phyloP scores from a whole-genome alignment of 2,797 vertebrate genomes.

The Remorina albescens region DNA sequence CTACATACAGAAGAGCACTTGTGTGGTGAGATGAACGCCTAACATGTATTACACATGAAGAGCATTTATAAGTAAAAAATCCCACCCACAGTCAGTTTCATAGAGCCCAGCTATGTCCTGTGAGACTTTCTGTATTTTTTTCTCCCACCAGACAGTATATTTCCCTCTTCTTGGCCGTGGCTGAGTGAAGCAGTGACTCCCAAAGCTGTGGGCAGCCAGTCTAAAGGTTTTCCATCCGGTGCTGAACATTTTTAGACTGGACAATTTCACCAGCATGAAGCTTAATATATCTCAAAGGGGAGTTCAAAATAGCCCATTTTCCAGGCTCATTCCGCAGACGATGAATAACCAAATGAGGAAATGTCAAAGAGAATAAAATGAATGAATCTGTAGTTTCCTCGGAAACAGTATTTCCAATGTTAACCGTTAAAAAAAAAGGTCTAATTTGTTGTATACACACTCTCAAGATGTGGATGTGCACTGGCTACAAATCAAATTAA shows the following conservation, averaged over 20 bases:
- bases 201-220: slow-evolving; percentile 67
- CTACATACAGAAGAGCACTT: slow-evolving; percentile 49
- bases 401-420: slow-evolving; percentile 12
- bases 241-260: slow-evolving; percentile 71
- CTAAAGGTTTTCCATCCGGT: slow-evolving; percentile 72
- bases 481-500: slow-evolving; percentile 48
- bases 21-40: slow-evolving; percentile 43
- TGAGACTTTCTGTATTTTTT: slow-evolving; percentile 66
- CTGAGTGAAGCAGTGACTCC: slow-evolving; percentile 58
- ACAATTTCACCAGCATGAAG: slow-evolving; percentile 60
- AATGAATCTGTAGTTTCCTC: slow-evolving; percentile 42
- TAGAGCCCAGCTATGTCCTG: slow-evolving; percentile 48
- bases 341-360: slow-evolving; percentile 53
- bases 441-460: background rate
- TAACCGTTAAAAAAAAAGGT: background rate
- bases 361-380: slow-evolving; percentile 43
- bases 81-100: slow-evolving; percentile 64
- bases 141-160: slow-evolving; percentile 60
- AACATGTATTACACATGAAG: slow-evolving; percentile 50
- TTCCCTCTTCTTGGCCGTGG: slow-evolving; percentile 59
- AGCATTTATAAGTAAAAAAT: slow-evolving; percentile 71
- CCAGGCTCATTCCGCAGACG: slow-evolving; percentile 40
- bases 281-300: slow-evolving; percentile 64
- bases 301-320: slow-evolving; percentile 66
- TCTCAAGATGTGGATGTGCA: slow-evolving; percentile 26